These are phyloP conservation scores for Hemicordylus capensis DNA, from an alignment of 2,113 vertebrate species.

Conservation along the genomic window DNA sequence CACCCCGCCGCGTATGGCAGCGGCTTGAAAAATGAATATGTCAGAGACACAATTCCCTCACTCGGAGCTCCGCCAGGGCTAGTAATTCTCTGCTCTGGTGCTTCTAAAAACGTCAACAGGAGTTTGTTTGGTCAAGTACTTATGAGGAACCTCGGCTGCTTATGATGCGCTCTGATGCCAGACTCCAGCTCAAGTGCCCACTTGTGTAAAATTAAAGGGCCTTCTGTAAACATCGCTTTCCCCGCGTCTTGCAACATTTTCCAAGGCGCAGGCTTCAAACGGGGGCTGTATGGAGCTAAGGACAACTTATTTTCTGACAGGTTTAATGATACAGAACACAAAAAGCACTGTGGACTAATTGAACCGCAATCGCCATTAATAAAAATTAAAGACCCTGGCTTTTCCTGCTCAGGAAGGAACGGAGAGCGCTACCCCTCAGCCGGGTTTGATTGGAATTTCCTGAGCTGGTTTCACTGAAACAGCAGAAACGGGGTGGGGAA, in stretches of 20 bases:
- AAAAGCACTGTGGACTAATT: conserved; percentile 23
- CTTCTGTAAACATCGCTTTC: conserved; percentile 35
- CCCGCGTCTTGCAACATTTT: conserved; percentile 19
- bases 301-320: conserved; percentile 49
- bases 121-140: background rate
- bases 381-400: conserved; percentile 50
- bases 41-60: conserved; percentile 2
- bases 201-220: conserved; percentile 51
- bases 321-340: conserved; percentile 37
- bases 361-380: conserved; percentile 55
- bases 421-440: conserved; percentile 24
- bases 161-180: background rate
- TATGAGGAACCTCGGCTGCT: background rate
- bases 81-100: background rate
- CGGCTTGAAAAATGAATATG: rapidly evolving
- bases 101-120: background rate
- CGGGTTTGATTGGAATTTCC: conserved; percentile 59
- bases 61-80: rapidly evolving
- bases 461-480: conserved; percentile 56
- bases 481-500: conserved; percentile 1
- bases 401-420: background rate
- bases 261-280: background rate
- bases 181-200: conserved; percentile 41
- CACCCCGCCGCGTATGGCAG: background rate
- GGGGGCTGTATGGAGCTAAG: conserved; percentile 33